Base-by-base conservation (phyloP, 1,140 invertebrate species). In the Ditylenchus dipsaci region DNA sequence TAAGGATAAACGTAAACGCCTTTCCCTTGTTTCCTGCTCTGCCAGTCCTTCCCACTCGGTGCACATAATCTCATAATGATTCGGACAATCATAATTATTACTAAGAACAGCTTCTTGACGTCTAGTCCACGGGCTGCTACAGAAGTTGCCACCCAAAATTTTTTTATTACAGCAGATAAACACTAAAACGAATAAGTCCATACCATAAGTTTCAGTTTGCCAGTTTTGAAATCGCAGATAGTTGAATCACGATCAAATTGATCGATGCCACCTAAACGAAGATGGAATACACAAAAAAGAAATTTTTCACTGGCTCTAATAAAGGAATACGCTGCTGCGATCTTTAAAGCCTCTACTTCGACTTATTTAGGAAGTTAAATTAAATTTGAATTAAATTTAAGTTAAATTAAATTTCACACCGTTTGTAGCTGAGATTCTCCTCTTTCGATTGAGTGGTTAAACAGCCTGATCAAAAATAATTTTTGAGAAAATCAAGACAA, bases 51-150 rank as follows among this genome's bases (percentile, higher is more conserved):
- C 95, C 95, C 85, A 98, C 98, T 75, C 95, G 89, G 85, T 99
- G 95, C 79, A 99, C 93, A 84, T 99, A 99, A n/a, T 71, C 69
- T 85, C 59, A n/a, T 23, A 56, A 19, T 49, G 26, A 83, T 91
- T 91, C 60, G 95, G 94, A 86, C 95, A 97, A 86, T 98, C 95
- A 88, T 91, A 97, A 86, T 98, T 98, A 98, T 93, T 65, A 98
- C 95, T 88, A 92, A 96, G 85, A 95, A 95, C 72, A 98, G 93
- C 84, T 97, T 95, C 85, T 96, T 93, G 79, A 98, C 94, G 89
- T 97, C 94, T n/a, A 97, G 86, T 72, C 89, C 95, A 87, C 98
- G 98, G 0, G 93, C 96, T 0, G 95, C 95, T 0, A 99, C 95
- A 84, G 98, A 95, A 0, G 95, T 98, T 0, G 95, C 95, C 0